Conservation (phyloP, 2,113 vertebrate genomes). For the Coracopsis vasa region DNA sequence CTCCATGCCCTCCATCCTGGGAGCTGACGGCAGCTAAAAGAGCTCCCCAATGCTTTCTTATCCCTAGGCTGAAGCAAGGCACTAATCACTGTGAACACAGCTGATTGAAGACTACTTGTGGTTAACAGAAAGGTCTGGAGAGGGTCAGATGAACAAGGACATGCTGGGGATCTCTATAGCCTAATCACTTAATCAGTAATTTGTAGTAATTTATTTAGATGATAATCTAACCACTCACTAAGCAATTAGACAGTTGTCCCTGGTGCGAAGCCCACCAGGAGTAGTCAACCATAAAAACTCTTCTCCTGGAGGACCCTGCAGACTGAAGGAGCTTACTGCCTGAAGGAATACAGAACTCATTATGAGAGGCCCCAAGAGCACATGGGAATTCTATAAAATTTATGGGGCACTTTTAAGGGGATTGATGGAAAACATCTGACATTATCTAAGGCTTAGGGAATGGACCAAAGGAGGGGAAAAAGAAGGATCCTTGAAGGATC, state of each 20-base stretch:
- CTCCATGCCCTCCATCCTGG: neutral
- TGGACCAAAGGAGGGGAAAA: neutral
- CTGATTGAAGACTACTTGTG: neutral
- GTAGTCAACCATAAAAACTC: neutral
- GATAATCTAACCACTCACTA: neutral
- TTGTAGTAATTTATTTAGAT: neutral
- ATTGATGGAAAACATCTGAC: neutral
- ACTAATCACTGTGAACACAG: neutral
- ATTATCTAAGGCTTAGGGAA: neutral
- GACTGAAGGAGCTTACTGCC: neutral
- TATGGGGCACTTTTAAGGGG: rapidly evolving
- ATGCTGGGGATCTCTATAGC: neutral
- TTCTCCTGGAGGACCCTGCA: neutral
- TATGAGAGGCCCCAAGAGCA: neutral
- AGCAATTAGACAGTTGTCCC: neutral
- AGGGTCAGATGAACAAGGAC: neutral
- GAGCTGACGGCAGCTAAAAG: neutral
- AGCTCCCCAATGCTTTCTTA: neutral
- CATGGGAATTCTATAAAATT: neutral
- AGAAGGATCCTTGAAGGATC: neutral
- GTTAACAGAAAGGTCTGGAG: neutral
- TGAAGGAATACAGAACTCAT: neutral
- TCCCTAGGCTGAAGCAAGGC: neutral
- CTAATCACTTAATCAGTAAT: neutral
- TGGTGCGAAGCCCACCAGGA: neutral